phyloP scores from a whole-genome alignment of 2,888 invertebrate genomes.

The Pyrrhosoma nymphula region DNA sequence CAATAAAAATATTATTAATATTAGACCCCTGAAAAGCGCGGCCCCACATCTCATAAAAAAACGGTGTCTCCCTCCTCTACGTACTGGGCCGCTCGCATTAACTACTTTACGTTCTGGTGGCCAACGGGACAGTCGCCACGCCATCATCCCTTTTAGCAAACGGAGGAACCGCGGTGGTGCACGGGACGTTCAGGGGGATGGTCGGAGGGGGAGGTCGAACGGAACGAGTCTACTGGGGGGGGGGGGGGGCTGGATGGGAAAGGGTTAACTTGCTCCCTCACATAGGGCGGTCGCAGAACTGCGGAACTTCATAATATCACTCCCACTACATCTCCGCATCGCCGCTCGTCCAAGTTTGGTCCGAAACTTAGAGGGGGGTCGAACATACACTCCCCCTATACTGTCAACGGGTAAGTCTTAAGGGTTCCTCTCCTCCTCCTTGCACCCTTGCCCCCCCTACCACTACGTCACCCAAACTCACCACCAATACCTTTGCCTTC shows the following conservation, averaged over 20 bases:
- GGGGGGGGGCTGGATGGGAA: no score
- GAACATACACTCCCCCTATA: neutral
- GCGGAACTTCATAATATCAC: conserved; percentile 18
- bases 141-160: neutral
- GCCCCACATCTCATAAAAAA: neutral
- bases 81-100: neutral
- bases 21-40: no score
- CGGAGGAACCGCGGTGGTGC: neutral
- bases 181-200: neutral
- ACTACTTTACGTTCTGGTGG: neutral
- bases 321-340: neutral
- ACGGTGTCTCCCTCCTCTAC: neutral
- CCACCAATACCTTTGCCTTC: neutral
- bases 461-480: neutral
- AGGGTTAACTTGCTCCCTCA: neutral
- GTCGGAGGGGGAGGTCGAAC: no score
- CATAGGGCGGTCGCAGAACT: conserved; percentile 3
- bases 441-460: neutral
- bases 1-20: no score
- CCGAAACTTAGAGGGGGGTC: neutral
- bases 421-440: no score
- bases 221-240: no score
- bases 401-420: neutral
- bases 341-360: neutral
- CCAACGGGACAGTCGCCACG: neutral